A percentile compares a stretch with the other conserved stretches of the same genome.
Conservation (phyloP, 2,113 vertebrate species). For the Caranx melampygus region DNA sequence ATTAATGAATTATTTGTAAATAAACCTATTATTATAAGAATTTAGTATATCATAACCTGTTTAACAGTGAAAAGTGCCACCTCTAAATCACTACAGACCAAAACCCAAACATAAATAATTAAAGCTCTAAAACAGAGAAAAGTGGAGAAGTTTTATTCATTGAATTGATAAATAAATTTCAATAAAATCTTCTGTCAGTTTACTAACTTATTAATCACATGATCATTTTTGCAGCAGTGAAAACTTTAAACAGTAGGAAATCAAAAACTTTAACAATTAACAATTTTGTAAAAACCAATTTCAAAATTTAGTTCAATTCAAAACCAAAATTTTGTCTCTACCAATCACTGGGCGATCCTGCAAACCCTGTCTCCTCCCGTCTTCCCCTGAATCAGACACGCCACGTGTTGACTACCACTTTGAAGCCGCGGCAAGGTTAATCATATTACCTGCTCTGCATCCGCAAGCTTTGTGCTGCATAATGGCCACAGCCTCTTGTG, state of each 20-base stretch:
- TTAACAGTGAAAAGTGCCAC: background rate
- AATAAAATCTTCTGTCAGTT: background rate
- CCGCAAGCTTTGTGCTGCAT: slow-evolving; percentile 39
- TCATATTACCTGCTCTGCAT: slow-evolving; percentile 59
- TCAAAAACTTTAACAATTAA: background rate
- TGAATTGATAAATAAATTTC: too few relatives aligned
- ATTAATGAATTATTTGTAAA: too few relatives aligned
- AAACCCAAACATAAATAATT: too few relatives aligned
- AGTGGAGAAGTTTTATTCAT: too few relatives aligned
- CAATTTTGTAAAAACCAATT: too few relatives aligned
- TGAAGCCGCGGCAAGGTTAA: slow-evolving; percentile 64
- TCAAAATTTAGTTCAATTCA: background rate
- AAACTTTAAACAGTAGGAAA: background rate
- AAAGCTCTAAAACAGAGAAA: too few relatives aligned
- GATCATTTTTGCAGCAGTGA: too few relatives aligned
- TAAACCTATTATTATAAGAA: too few relatives aligned
- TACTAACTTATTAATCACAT: background rate
- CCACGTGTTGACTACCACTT: slow-evolving; percentile 29
- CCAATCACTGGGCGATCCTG: background rate
- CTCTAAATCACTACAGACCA: too few relatives aligned
- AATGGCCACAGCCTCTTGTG: slow-evolving; percentile 35
- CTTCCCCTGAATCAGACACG: slow-evolving; percentile 15
- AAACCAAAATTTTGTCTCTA: background rate
- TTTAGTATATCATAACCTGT: background rate
- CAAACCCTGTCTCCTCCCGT: background rate